Evolutionary conservation across 2,113 vertebrate species (phyloP).

Genomic region (Tyrannus savana): DNA sequence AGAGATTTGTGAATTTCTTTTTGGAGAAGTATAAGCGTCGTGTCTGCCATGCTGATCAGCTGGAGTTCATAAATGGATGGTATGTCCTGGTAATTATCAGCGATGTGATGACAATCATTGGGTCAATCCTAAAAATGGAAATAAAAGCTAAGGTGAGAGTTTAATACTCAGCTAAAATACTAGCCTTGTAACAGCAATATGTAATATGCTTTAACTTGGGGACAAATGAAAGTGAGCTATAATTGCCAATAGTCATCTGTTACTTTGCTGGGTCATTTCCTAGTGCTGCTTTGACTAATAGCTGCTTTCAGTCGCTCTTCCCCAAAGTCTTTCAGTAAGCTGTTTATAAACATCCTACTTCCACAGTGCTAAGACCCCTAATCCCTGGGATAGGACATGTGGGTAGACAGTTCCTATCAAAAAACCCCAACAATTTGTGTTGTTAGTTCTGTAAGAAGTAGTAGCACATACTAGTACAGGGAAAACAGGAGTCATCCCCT

Average conservation of each 20-base stretch:
- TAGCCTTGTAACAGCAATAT: not conserved
- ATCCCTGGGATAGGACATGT: not conserved
- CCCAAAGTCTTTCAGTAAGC: not conserved
- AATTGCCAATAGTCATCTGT: not conserved
- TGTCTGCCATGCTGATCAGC: slow-evolving; percentile 81
- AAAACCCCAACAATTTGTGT: not conserved
- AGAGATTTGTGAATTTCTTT: slow-evolving; percentile 91
- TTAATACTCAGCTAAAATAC: not conserved
- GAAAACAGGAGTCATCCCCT: not conserved
- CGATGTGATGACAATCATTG: slow-evolving; percentile 89
- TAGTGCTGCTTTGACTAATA: not conserved
- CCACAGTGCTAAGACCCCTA: not conserved
- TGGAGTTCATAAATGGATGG: slow-evolving; percentile 94
- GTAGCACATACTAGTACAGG: not conserved
- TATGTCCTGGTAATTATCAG: slow-evolving; percentile 92
- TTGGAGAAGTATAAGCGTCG: slow-evolving; percentile 81
- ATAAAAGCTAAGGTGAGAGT: slow-evolving; percentile 92
- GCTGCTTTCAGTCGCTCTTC: not conserved
- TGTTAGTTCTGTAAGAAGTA: not conserved
- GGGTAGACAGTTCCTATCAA: not conserved
- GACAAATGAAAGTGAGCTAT: not conserved
- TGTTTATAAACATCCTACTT: not conserved
- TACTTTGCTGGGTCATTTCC: not conserved
- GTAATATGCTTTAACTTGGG: not conserved
- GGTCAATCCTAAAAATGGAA: slow-evolving; percentile 96